These are phyloP conservation scores for Danio albolineatus DNA, from an alignment of 2,797 vertebrate genomes.

Conservation along the genomic window DNA sequence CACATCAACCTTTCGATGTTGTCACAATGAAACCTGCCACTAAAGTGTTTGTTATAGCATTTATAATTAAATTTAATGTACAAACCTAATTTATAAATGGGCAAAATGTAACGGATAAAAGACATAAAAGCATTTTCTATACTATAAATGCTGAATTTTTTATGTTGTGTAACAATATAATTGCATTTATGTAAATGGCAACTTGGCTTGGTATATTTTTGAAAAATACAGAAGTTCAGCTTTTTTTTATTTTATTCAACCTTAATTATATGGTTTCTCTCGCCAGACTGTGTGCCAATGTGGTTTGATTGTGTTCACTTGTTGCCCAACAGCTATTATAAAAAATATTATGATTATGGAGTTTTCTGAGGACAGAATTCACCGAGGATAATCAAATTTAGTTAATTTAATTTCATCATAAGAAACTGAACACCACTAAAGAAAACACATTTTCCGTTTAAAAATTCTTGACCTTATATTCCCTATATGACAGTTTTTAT, in stretches of 20 bases:
- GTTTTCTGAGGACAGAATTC: not conserved
- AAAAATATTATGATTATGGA: not conserved
- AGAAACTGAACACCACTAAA: not conserved
- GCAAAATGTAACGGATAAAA: not conserved
- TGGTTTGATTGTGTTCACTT: not conserved
- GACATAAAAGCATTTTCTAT: not conserved
- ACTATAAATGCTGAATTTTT: not conserved
- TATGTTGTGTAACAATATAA: not conserved
- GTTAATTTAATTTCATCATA: not conserved
- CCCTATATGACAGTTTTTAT: not conserved
- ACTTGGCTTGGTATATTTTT: not conserved
- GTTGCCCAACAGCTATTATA: not conserved
- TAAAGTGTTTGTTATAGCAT: not conserved
- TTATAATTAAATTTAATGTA: not conserved
- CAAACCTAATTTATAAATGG: not conserved
- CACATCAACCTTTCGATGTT: not conserved
- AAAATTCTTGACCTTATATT: not conserved
- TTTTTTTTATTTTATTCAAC: not conserved
- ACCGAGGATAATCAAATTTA: not conserved
- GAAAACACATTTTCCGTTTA: not conserved
- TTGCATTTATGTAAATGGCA: not conserved
- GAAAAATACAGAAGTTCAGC: not conserved
- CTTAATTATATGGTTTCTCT: not conserved
- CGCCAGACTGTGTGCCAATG: not conserved
- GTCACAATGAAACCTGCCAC: not conserved